Evolutionary conservation across 2,888 invertebrate genomes (phyloP), one percentile per base, ranked within the genome.

Genomic region (Troglohyphantes excavatus): DNA sequence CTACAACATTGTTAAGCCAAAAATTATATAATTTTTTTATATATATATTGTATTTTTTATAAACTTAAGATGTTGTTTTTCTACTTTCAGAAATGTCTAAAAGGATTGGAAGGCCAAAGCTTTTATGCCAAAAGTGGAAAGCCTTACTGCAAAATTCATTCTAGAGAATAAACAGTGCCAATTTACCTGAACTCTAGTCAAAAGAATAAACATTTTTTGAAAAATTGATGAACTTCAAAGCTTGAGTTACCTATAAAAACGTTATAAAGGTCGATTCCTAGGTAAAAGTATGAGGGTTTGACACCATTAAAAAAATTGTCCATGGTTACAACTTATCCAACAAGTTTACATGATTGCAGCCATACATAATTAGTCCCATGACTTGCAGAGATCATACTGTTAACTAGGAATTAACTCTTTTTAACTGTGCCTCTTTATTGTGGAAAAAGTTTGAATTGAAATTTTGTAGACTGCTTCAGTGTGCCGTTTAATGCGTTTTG

Each of bases 131-230:
- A 99, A 94, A 98, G 97, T 93, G 99, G 99, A 91, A 96, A 98
- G 94, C 99, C 99, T 91, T 99, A 97, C 96, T 99, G 99, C 96
- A 99, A 99, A 95, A 96, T 96, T 93, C 99, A 99, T 94, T 99
- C 99, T 94, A 98, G 98, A 92, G 98, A 92, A 92, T 92, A 93
- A 83, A 87, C 26, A 23, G 23, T 17, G n/a, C 53, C 23, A 7
- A 27, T 27, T 21, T 2, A 65, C 29, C 33, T 89, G 39, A 53
- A 67, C 68, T 90, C 88, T 89, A 89, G 88, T 89, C 88, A 89
- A 43, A 63, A 83, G 21, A 61, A 73, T 13, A 19, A 79, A 79
- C 23, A 78, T 39, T 7, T 23, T 39, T 21, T 75, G 21, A 61
- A 6, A 39, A 76, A 33, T 23, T 26, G n/a, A 63, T 63, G 65